Conservation (phyloP, 2,888 invertebrate genomes). For the Kuschelorhynchus macadamiae region DNA sequence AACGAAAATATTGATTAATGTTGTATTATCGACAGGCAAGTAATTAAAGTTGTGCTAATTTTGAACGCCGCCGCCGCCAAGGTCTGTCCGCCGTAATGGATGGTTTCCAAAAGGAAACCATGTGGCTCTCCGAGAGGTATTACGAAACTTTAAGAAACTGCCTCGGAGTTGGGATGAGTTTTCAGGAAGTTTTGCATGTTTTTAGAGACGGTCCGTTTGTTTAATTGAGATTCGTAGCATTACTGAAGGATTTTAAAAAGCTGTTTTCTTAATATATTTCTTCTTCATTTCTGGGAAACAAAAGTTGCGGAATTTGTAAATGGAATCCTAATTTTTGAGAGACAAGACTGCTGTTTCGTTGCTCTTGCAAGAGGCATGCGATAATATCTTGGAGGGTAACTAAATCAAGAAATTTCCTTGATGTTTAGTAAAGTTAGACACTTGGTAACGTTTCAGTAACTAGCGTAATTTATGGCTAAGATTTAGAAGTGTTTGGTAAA, state of each 20-base stretch:
- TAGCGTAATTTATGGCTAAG: too few relatives aligned
- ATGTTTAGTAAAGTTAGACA: too few relatives aligned
- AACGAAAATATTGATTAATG: too few relatives aligned
- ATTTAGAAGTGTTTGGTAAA: too few relatives aligned
- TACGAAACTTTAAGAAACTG: constrained; percentile 30
- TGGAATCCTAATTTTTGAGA: too few relatives aligned
- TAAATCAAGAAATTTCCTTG: too few relatives aligned
- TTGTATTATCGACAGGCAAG: constrained; percentile 20
- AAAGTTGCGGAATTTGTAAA: too few relatives aligned
- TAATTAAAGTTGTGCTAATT: constrained; percentile 43
- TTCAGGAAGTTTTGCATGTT: constrained; percentile 38
- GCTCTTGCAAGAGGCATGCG: too few relatives aligned
- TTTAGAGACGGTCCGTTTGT: constrained; percentile 24
- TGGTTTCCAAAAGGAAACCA: constrained; percentile 34
- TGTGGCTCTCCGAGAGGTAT: constrained; percentile 31
- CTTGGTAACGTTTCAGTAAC: too few relatives aligned
- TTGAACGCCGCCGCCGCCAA: constrained; percentile 16
- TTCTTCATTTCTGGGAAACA: neutral
- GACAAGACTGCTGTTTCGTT: too few relatives aligned
- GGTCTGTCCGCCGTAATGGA: constrained; percentile 28
- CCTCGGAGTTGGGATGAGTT: constrained; percentile 16
- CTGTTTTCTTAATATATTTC: neutral
- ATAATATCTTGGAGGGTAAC: too few relatives aligned
- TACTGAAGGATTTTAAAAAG: constrained; percentile 5
- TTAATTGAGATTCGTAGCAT: constrained; percentile 23